Evolutionary conservation across 2,797 vertebrate genomes (phyloP), one percentile per base, ranked within the genome.

Genomic region (Hydrolagus colliei): DNA sequence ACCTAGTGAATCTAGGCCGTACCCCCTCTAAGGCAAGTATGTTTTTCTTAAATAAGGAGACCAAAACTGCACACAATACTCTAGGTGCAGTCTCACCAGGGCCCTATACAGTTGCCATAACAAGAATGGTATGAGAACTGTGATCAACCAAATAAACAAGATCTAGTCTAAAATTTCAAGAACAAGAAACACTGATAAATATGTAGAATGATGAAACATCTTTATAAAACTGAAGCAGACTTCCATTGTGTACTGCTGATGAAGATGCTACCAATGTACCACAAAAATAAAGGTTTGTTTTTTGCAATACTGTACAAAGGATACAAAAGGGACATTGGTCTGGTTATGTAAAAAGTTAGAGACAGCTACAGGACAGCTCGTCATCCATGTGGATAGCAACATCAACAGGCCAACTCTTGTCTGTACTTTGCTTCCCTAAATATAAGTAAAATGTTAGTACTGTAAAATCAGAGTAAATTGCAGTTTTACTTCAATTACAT

Each of bases 281-380:
- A 52, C 41, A 3, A 6, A 52, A 52, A 52, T 52, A 52, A 52
- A 52, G 2, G 41, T 6, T 52, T 52, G 41, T 52, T 86, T 84
- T 18, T 32, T 61, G 2, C 75, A 20, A 72, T 27, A 63, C 35
- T 68, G 87, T 76, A 86, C 11, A 86, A 86, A 98, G 97, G 98
- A 99, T 99, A 99, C 98, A 87, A 99, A 99, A 77, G 98, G 98
- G 86, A 99, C 93, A 27, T 99, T 99, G 89, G 97, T 95, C 88
- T 97, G 95, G 87, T 99, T 99, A 93, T 99, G 98, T 72, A 99
- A 96, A 90, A 99, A 99, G 91, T 99, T 97, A 1, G 96, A 98
- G 89, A 99, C 98, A 0, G 98, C 98, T 63, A 99, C 99, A 0
- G 98, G 97, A 89, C 98, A 99, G 93, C 95, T 97, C 92, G 94